Percentiles rank a stretch among this genome's conserved stretches.
Evolutionary conservation across 1,140 invertebrate genomes (phyloP).

Genomic region (Penaeus indicus): DNA sequence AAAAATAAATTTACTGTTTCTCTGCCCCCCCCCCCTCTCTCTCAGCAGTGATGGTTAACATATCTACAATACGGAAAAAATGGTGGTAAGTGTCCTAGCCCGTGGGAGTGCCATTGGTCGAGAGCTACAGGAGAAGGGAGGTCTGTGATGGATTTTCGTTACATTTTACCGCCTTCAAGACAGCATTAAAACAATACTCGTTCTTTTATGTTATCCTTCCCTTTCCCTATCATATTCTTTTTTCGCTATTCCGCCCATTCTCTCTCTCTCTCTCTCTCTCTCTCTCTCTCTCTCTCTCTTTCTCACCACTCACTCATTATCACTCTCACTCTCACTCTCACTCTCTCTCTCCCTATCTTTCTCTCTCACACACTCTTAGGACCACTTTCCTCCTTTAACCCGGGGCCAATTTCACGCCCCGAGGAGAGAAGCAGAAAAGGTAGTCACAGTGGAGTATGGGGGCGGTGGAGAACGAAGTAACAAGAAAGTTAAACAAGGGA

Average conservation of each 20-base stretch:
- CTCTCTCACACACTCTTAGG: neutral
- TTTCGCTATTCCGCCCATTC: neutral
- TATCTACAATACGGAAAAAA: too few relatives aligned
- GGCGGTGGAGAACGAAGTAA: too few relatives aligned
- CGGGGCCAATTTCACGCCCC: neutral
- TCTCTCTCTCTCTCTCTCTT: neutral
- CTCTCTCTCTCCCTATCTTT: too few relatives aligned
- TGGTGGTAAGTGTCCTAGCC: too few relatives aligned
- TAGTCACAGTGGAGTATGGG: neutral
- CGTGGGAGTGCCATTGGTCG: too few relatives aligned
- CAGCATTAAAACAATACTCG: too few relatives aligned
- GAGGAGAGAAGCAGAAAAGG: neutral
- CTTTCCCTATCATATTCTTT: neutral
- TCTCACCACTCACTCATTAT: neutral
- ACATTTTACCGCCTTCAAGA: too few relatives aligned
- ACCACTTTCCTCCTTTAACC: neutral
- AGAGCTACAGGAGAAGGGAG: too few relatives aligned
- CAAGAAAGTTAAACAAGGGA: too few relatives aligned
- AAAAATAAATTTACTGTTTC: neutral
- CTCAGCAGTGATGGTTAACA: neutral
- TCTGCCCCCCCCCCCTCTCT: neutral
- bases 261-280: slow-evolving; percentile 1
- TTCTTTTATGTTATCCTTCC: neutral
- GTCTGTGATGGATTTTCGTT: too few relatives aligned
- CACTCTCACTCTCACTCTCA: neutral